Base-by-base conservation (phyloP, 23 tunicate genomes). In the Ascidia mentula region DNA sequence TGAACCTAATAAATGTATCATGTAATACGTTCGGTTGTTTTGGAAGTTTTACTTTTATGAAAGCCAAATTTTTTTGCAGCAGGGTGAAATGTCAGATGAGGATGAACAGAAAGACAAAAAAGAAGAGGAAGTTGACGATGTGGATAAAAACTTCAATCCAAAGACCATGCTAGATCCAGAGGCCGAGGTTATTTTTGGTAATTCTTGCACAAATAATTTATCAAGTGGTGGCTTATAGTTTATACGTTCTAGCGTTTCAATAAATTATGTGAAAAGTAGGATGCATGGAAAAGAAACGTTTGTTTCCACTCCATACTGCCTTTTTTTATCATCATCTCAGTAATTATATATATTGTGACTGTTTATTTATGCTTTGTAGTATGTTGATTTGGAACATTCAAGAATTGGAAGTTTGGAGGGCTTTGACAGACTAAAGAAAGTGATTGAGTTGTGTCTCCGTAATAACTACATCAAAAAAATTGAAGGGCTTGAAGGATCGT, bases 371-470 rank as follows among this genome's bases (percentile, higher is more conserved):
- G 36, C 17, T 45, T 74, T 59, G 26, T 79, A 93, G 98, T 80
- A 40, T 69, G 91, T 95, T 18, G 82, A 95, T 78, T 45, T 95
- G 73, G 98, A 95, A 61, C 98, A 95, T 73, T 85, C 76, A 45
- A 65, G 98, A 45, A 73, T 95, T 37, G 98, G 95, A 46, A 83
- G 40, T 31, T 76, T 95, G 22, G 26, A 77, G 32, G 98, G 98
- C 34, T 84, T 95, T 74, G 95, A 95, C 33, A 37, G 89, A 35
- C 80, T 95, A 7, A 78, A 81, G 40, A 77, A 74, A 74, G 98
- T 95, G 35, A 75, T 74, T 9, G 95, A 89, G 74, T 78, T 95
- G 35, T 89, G 95, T 60, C 65, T 95, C 13, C 84, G 98, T 9
- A 95, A 95, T 45, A 95, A 95, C 73, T 60, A 80, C 0, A 40